Conservation (phyloP, 2,888 invertebrate species). For the Nycteola revayana region DNA sequence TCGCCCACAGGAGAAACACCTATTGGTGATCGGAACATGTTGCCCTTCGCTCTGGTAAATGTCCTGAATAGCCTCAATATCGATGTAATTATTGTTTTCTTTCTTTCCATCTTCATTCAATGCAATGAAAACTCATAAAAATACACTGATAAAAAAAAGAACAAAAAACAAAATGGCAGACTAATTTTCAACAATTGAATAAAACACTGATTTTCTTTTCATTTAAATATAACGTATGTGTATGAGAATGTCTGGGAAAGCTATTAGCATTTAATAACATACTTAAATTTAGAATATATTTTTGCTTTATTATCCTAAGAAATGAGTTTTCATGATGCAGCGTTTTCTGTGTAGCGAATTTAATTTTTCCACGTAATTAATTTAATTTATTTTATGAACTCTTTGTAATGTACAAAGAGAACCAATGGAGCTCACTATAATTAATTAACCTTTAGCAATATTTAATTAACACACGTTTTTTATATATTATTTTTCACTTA, state of each 20-base stretch:
- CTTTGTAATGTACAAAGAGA: background rate
- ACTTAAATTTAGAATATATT: too few relatives aligned
- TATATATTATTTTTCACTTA: background rate
- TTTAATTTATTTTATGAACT: slow-evolving; percentile 3
- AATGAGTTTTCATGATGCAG: slow-evolving; percentile 39
- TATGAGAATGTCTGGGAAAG: too few relatives aligned
- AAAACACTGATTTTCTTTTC: too few relatives aligned
- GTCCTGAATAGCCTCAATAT: slow-evolving; percentile 79
- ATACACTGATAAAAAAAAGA: background rate
- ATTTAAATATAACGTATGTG: too few relatives aligned
- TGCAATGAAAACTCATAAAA: slow-evolving; percentile 43
- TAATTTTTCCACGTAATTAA: slow-evolving; percentile 17
- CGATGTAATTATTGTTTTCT: slow-evolving; percentile 71
- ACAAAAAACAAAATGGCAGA: too few relatives aligned
- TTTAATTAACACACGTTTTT: slow-evolving; percentile 1
- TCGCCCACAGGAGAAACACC: slow-evolving; percentile 69
- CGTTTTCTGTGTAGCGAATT: slow-evolving; percentile 26
- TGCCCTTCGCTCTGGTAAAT: slow-evolving; percentile 81
- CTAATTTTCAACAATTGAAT: too few relatives aligned
- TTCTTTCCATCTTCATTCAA: slow-evolving; percentile 35
- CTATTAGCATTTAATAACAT: too few relatives aligned
- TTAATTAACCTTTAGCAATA: slow-evolving; percentile 10
- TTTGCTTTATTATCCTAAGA: slow-evolving; percentile 22
- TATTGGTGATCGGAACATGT: slow-evolving; percentile 69
- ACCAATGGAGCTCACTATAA: slow-evolving; percentile 16